phyloP scores from a whole-genome alignment of 2,888 invertebrate genomes.

The Caenorhabditis imperialis region DNA sequence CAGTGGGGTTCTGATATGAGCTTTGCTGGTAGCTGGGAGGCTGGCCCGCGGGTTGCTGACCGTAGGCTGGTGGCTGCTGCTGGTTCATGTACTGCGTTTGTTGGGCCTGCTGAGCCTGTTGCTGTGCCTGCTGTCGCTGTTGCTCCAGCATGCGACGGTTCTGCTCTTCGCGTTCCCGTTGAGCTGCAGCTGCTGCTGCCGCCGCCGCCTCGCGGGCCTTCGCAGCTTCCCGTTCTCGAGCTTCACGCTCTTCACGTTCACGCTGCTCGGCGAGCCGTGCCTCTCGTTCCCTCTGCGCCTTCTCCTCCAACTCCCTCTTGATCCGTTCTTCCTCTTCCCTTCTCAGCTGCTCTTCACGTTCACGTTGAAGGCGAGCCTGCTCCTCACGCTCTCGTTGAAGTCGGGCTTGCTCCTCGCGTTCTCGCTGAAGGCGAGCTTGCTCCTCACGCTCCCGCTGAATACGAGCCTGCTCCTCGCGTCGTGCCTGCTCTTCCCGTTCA shows the following conservation, averaged over 20 bases:
- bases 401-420: background rate
- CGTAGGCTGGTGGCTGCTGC: conserved; percentile 12
- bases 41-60: conserved; percentile 25
- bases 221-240: conserved; percentile 1
- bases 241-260: background rate
- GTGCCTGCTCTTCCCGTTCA: background rate
- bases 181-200: background rate
- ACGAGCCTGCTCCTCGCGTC: conserved; percentile 67
- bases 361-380: conserved; percentile 2
- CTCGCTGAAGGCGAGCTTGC: conserved; percentile 85
- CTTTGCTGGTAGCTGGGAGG: conserved; percentile 36
- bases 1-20: conserved; percentile 21
- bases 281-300: background rate
- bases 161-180: background rate
- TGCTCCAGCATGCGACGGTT: background rate
- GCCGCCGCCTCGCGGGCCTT: conserved; percentile 6
- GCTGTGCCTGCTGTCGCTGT: background rate
- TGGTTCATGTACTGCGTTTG: conserved; percentile 30
- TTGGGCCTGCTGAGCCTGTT: background rate
- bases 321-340: conserved; percentile 9
- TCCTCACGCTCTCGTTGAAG: conserved; percentile 27
- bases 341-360: conserved; percentile 6
- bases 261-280: background rate
- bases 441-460: conserved; percentile 82
- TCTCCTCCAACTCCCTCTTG: background rate